Percentiles rank a stretch among this genome's conserved stretches.
phyloP scores from a whole-genome alignment of 1,140 invertebrate species.

The Reticulitermes speratus region DNA sequence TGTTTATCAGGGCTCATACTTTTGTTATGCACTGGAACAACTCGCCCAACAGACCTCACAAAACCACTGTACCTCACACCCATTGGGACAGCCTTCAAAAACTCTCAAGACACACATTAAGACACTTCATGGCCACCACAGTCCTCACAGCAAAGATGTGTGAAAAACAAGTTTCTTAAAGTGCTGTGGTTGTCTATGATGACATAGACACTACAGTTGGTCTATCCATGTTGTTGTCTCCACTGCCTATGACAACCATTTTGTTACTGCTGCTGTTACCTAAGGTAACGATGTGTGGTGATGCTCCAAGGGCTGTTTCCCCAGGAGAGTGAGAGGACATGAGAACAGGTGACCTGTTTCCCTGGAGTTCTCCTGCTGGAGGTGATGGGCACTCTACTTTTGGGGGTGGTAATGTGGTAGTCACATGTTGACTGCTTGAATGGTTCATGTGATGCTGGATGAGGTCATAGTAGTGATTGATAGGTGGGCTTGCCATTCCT shows the following conservation, averaged over 20 bases:
- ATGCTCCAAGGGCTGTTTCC: neutral
- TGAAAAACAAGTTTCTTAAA: neutral
- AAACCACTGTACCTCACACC: too few species aligned
- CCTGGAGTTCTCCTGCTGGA: neutral
- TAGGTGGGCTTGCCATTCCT: neutral
- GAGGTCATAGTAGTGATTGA: conserved; percentile 22
- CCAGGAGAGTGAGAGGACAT: conserved; percentile 20
- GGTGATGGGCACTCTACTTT: conserved; percentile 30
- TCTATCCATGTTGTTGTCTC: conserved; percentile 25
- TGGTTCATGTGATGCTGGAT: conserved; percentile 25
- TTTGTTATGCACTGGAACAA: too few species aligned
- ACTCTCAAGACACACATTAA: too few species aligned
- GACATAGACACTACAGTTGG: conserved; percentile 29
- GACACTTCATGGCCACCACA: too few species aligned
- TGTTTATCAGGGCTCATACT: too few species aligned
- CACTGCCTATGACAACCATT: neutral
- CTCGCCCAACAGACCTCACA: too few species aligned
- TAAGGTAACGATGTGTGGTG: conserved; percentile 28
- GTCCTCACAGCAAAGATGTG: too few species aligned
- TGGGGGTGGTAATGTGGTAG: neutral
- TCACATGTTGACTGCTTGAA: neutral
- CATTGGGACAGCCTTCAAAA: too few species aligned
- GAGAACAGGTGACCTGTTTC: neutral
- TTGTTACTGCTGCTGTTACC: conserved; percentile 19
- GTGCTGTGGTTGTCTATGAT: neutral